Percentiles rank a stretch among this genome's conserved stretches.
Evolutionary conservation across 1,140 invertebrate genomes (phyloP).

Genomic region (Conopomorpha cramerella): DNA sequence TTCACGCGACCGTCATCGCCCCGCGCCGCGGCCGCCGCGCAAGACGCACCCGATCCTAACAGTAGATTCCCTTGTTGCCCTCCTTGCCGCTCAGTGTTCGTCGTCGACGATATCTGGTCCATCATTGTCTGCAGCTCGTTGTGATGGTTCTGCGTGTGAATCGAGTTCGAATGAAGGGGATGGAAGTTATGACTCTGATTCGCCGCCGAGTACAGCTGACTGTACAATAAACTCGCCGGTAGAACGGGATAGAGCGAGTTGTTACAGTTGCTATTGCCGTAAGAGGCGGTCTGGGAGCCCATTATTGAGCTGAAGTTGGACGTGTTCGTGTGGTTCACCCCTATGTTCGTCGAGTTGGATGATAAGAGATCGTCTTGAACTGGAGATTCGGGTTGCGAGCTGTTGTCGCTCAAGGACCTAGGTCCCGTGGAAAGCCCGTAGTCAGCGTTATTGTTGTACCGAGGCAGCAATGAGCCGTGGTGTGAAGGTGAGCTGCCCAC

Average conservation of each 20-base stretch:
- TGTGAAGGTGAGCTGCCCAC: conserved; percentile 64
- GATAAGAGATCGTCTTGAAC: conserved; percentile 76
- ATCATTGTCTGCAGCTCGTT: conserved; percentile 72
- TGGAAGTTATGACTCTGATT: conserved; percentile 79
- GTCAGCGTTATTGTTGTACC: conserved; percentile 61
- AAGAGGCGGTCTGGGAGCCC: conserved; percentile 55
- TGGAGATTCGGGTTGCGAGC: conserved; percentile 80
- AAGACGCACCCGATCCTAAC: conserved; percentile 65
- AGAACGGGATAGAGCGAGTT: conserved; percentile 74
- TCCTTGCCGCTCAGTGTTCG: conserved; percentile 62
- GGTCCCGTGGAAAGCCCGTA: conserved; percentile 62
- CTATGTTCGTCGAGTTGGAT: conserved; percentile 63
- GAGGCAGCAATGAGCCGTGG: conserved; percentile 58
- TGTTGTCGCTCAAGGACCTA: conserved; percentile 76
- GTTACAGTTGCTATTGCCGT: conserved; percentile 64
- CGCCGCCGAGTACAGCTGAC: conserved; percentile 78
- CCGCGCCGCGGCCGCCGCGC: conserved; percentile 64
- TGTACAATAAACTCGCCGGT: conserved; percentile 79
- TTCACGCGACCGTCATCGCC: conserved; percentile 65
- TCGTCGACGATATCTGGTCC: conserved; percentile 71
- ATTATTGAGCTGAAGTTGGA: conserved; percentile 66
- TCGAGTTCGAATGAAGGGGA: conserved; percentile 66
- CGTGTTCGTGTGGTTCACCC: conserved; percentile 67
- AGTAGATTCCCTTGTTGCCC: conserved; percentile 59
- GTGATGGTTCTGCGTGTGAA: conserved; percentile 66